Evolutionary conservation across 2,797 vertebrate genomes (phyloP).

Genomic region (Borostomias antarcticus): DNA sequence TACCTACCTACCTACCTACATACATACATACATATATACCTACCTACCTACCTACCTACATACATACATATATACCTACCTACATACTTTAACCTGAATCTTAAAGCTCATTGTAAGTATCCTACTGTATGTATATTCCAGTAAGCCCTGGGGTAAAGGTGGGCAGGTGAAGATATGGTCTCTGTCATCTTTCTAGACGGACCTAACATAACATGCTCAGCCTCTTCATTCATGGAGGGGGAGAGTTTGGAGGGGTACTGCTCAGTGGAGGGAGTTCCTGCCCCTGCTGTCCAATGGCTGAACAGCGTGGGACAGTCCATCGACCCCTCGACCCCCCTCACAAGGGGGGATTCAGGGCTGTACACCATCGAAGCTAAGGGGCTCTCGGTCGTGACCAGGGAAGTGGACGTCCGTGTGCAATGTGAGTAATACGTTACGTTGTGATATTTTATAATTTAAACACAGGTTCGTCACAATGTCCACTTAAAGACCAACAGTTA

Average conservation of each 20-base stretch:
- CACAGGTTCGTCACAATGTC: too few relatives aligned
- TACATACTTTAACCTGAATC: too few relatives aligned
- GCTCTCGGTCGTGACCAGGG: rapidly evolving
- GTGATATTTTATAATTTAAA: not conserved
- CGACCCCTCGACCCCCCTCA: conserved; percentile 17
- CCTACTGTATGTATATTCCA: not conserved
- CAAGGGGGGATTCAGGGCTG: conserved; percentile 29
- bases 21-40: too few relatives aligned
- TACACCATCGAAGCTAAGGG: conserved; percentile 31
- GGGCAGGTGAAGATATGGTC: not conserved
- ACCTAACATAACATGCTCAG: conserved; percentile 46
- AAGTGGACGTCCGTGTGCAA: conserved; percentile 12
- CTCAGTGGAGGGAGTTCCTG: conserved; percentile 52
- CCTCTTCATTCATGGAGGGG: conserved; percentile 36
- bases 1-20: too few relatives aligned
- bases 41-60: too few relatives aligned
- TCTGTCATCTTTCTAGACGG: conserved; percentile 47
- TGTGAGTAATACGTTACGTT: conserved; percentile 57
- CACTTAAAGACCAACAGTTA: too few relatives aligned
- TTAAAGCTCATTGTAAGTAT: conserved; percentile 49
- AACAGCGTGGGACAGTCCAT: not conserved
- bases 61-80: too few relatives aligned
- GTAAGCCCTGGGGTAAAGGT: too few relatives aligned
- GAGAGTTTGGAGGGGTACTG: conserved; percentile 42
- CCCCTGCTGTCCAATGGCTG: conserved; percentile 20